These are phyloP conservation scores for Callipepla squamata DNA, from an alignment of 2,113 vertebrate genomes.

Conservation along the genomic window DNA sequence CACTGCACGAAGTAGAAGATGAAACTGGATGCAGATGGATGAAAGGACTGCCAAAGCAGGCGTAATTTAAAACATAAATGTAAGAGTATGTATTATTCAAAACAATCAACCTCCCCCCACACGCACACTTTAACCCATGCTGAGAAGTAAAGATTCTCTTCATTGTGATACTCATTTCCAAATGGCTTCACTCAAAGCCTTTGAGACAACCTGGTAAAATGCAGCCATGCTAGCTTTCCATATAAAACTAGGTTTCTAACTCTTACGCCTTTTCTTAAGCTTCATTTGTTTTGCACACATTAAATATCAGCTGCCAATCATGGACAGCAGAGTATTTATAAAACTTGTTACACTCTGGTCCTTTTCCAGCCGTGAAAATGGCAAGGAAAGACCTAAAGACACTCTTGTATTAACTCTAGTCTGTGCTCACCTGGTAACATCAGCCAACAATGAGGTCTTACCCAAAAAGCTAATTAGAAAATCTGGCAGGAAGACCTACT, in stretches of 20 bases:
- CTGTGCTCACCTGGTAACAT: not conserved
- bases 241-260: not conserved
- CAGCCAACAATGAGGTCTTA: not conserved
- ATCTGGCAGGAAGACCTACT: not conserved
- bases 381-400: not conserved
- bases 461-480: not conserved
- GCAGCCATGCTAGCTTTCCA: not conserved
- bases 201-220: not conserved
- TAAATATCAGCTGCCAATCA: not conserved
- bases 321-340: not conserved
- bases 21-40: not conserved
- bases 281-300: not conserved
- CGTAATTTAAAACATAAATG: not conserved
- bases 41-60: not conserved
- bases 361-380: not conserved
- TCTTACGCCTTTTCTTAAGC: constrained; percentile 12
- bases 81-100: not conserved
- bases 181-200: not conserved
- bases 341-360: not conserved
- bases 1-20: not conserved
- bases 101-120: not conserved
- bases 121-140: not conserved
- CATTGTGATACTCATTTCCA: not conserved
- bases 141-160: not conserved
- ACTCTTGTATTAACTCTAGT: not conserved